Evolutionary conservation across 2,113 vertebrate species (phyloP).

Genomic region (Sorex araneus): DNA sequence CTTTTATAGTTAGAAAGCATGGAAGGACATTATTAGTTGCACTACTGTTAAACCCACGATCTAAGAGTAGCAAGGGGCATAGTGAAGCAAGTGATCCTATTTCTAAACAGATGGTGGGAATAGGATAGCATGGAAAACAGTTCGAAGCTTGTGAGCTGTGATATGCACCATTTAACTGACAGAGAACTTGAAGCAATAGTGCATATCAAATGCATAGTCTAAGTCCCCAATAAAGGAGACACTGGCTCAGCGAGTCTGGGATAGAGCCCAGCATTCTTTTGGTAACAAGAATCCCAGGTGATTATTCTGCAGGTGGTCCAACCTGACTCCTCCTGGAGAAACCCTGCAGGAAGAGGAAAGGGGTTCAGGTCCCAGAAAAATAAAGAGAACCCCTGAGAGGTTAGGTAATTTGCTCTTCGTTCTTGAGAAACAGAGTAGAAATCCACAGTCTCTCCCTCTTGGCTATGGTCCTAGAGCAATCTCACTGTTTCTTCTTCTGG

Average conservation of each 20-base stretch:
- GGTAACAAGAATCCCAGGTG: neutral
- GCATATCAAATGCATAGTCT: neutral
- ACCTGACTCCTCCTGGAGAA: neutral
- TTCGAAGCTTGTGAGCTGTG: neutral
- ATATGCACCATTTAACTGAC: neutral
- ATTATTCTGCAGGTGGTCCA: neutral
- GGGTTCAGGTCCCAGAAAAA: neutral
- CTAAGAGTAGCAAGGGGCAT: neutral
- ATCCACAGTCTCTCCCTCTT: neutral
- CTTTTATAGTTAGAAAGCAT: neutral
- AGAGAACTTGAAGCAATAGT: neutral
- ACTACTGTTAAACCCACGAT: conserved; percentile 19
- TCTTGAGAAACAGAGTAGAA: conserved; percentile 42
- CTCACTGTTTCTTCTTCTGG: conserved; percentile 23
- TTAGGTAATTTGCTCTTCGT: conserved; percentile 3
- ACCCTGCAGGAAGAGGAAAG: neutral
- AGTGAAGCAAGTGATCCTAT: neutral
- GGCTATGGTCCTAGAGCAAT: neutral
- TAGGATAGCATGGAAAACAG: neutral
- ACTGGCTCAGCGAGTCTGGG: neutral
- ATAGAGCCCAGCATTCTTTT: neutral
- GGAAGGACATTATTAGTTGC: neutral
- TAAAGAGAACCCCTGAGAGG: neutral
- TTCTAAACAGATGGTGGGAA: conserved; percentile 3
- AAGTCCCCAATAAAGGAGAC: neutral